These are phyloP conservation scores for Scaptomyza montana DNA, from an alignment of 1,140 invertebrate species.

Conservation along the genomic window DNA sequence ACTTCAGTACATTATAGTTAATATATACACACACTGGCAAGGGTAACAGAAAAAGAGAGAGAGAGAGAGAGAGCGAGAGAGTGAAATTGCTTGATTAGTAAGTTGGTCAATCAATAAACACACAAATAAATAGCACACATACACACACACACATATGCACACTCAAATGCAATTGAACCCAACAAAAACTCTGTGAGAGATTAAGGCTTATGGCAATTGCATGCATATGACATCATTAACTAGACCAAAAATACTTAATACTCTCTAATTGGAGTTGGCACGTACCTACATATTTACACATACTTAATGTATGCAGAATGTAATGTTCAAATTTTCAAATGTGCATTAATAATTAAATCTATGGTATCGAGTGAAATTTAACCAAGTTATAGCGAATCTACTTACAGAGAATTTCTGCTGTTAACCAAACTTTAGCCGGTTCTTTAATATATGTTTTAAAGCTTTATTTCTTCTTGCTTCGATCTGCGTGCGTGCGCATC, in stretches of 20 bases:
- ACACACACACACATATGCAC: not conserved
- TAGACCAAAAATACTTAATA: not conserved
- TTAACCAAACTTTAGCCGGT: too few species aligned
- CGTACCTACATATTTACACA: too few species aligned
- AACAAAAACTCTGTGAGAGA: not conserved
- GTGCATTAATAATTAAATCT: too few species aligned
- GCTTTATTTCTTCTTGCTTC: too few species aligned
- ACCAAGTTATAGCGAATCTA: too few species aligned
- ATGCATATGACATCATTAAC: conserved; percentile 1
- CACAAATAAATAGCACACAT: conserved; percentile 1
- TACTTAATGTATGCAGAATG: not conserved
- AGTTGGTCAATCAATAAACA: conserved; percentile 14
- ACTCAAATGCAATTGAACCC: not conserved
- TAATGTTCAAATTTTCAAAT: not conserved
- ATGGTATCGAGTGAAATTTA: too few species aligned
- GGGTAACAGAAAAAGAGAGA: too few species aligned
- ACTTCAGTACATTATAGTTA: conserved; percentile 33
- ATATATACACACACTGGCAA: not conserved
- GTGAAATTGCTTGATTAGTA: conserved; percentile 13
- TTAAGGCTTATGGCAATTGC: not conserved
- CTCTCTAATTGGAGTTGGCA: not conserved
- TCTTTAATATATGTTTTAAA: too few species aligned
- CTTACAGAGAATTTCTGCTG: too few species aligned
- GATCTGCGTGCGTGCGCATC: too few species aligned
- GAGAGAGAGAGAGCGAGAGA: not conserved